Percentiles rank a stretch among this genome's conserved stretches.
phyloP scores from a whole-genome alignment of 2,113 vertebrate species.

The Dissostichus mawsoni region DNA sequence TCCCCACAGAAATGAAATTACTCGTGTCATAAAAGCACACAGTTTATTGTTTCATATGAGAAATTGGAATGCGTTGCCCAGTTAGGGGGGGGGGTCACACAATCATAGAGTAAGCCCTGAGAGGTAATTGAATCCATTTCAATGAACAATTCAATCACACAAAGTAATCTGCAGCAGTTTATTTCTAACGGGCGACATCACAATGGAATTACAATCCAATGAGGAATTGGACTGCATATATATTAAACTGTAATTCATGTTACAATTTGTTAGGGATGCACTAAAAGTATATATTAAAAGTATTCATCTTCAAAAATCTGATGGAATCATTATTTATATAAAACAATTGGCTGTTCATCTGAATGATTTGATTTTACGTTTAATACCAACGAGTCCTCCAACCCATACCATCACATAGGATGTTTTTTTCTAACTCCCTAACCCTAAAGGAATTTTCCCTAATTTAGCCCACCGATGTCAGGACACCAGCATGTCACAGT shows the following conservation, averaged over 20 bases:
- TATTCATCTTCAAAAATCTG: background rate
- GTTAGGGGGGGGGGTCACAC: background rate
- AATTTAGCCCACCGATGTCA: no score
- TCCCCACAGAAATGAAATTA: constrained; percentile 17
- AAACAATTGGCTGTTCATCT: background rate
- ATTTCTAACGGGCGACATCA: background rate
- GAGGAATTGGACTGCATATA: constrained; percentile 16
- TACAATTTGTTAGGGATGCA: constrained; percentile 43
- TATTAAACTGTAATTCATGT: constrained; percentile 33
- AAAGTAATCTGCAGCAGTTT: background rate
- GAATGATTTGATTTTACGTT: constrained; percentile 3
- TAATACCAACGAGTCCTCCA: background rate
- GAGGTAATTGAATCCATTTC: constrained; percentile 7
- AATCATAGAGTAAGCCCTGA: constrained; percentile 22
- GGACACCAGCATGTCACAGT: no score
- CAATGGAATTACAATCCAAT: constrained; percentile 8
- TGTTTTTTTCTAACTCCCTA: no score
- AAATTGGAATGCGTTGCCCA: constrained; percentile 13
- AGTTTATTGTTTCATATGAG: constrained; percentile 38
- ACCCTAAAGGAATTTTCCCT: no score
- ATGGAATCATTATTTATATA: background rate
- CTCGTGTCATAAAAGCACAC: constrained; percentile 30
- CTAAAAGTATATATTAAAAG: constrained; percentile 17
- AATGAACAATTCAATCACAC: constrained; percentile 15
- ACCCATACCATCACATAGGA: no score